Base-by-base conservation (phyloP, 1,140 invertebrate genomes). In the Danaus plexippus region DNA sequence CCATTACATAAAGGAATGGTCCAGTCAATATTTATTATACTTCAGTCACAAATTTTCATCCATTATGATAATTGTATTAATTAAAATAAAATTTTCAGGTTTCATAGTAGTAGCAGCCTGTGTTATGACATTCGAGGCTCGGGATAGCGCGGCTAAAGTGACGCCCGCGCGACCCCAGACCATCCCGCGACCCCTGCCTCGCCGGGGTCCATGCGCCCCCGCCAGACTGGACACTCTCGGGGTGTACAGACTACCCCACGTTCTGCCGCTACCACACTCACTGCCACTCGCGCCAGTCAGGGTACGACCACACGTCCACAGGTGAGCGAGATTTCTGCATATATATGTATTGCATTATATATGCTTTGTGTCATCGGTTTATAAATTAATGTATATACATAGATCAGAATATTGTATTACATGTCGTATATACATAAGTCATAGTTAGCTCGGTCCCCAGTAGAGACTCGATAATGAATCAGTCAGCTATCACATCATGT, bases 111-210 rank as follows among this genome's bases (percentile, higher is more conserved):
- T 97, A 1, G 95, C 96, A 7, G 95, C 95, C 0, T 97, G 95
- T 66, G 96, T 97, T n/a, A 96, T 97, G 94, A 97, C 95, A 0
- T 97, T 97, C 69, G 95, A 97, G 75, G 94, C 95, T 0, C 88
- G 95, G 0, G 95, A 96, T 77, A 95, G 92, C 45, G 94, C 94
- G 0, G 94, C 94, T 0, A 96, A 96, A 77, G 94, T 96, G 10
- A 94, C 95, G 9, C 94, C 94, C 2, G 93, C 94, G 1, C 88
- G 93, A 32, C 90, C 93, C 32, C 90, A 92, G 43, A 85, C 90
- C 54, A 80, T 87, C 59, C 88, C 90, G 22, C 87, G 89, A n/a
- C 89, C 88, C 2, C 84, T 88, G 32, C 75, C 70, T n/a, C 73
- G 69, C 47, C 80, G 70, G 64, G 85, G 79, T 59, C 80, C 73